Conservation (phyloP, 2,888 invertebrate genomes). For the Troilus luridus region DNA sequence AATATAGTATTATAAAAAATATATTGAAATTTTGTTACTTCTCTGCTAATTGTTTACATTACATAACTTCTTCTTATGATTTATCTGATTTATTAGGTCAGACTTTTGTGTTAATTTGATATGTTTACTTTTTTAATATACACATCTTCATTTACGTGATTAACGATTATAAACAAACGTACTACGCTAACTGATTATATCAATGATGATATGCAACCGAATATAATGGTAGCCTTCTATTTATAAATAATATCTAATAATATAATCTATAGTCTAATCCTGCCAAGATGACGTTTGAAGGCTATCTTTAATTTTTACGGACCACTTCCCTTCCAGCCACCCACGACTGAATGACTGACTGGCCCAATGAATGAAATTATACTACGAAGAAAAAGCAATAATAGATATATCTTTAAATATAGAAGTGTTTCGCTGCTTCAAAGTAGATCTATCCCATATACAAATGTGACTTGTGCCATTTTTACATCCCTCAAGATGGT, state of each 20-base stretch:
- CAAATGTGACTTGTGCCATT: no score
- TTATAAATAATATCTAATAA: background rate
- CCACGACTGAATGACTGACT: background rate
- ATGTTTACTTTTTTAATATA: background rate
- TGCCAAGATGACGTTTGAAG: background rate
- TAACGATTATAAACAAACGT: background rate
- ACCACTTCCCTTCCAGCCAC: background rate
- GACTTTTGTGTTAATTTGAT: background rate
- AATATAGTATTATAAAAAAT: no score
- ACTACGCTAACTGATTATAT: background rate
- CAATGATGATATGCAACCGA: background rate
- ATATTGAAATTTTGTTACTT: background rate
- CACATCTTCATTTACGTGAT: background rate
- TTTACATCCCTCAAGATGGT: no score
- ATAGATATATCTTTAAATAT: no score
- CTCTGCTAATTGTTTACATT: background rate
- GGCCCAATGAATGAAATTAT: background rate
- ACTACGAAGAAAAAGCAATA: background rate
- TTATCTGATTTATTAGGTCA: background rate
- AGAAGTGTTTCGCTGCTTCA: no score
- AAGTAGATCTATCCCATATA: no score
- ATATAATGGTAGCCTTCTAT: background rate
- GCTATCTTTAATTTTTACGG: background rate
- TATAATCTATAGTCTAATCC: background rate
- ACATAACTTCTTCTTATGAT: background rate